Base-by-base conservation (phyloP, 2,797 vertebrate species). In the Melanotaenia boesemani region DNA sequence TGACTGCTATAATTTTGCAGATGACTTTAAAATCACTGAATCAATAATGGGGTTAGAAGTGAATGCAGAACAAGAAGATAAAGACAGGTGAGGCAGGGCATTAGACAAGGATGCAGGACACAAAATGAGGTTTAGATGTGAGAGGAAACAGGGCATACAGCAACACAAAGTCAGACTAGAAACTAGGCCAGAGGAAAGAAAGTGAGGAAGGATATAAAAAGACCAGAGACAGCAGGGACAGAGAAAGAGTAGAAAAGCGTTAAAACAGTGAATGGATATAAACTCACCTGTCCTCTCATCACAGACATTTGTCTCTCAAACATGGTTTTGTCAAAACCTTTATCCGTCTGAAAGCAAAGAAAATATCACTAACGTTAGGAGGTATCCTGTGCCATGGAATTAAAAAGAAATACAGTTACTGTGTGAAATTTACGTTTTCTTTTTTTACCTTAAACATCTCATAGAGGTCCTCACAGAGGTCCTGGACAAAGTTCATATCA, bases 241-340 rank as follows among this genome's bases (percentile, higher is more conserved):
- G 2, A 28, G 28, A 32, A 26, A 37, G 55, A 20, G 20, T 18
- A 1, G 68, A 15, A 72, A 28, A 44, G 22, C 48, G 12, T 26
- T 9, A 50, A 4, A 64, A 59, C 1, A 62, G 16, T 24, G 11
- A 32, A 56, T 46, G 59, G 64, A 44, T 24, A 2, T 39, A 36
- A 36, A 74, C 96, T 89, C 92, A 99, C 98, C 96, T 99, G 98
- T 54, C 98, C 98, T 77, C 98, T 95, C 98, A 99, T 99, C 37
- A 99, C 97, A 12, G 98, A 99, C 97, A 99, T 98, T 88, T 99
- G 98, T 81, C 94, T 96, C 93, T 99, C 98, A 92, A 99, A 99
- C 86, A 96, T 96, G 72, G 96, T 91, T 91, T 96, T 98, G 93
- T 99, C 96, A 84, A 99, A 99, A 58, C 96, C 96, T 94, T 94